A percentile compares a stretch with the other conserved stretches of the same genome.
Conservation (phyloP, 2,113 vertebrate species). For the Micronycteris hirsuta region DNA sequence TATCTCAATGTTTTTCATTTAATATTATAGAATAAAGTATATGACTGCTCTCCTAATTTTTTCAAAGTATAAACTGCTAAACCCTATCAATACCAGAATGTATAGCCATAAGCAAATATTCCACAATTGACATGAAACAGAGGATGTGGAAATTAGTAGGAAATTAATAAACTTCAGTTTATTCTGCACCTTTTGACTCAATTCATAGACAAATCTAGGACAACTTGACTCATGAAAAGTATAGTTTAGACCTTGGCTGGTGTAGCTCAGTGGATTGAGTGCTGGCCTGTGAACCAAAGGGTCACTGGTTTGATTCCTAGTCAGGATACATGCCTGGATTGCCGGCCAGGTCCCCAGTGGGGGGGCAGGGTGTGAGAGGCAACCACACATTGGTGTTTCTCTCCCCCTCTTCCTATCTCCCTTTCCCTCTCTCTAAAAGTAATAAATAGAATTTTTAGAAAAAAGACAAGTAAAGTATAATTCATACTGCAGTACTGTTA, state of each 20-base stretch:
- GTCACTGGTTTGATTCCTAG: no score
- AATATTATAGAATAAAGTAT: neutral
- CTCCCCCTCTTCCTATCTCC: no score
- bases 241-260: neutral
- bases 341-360: no score
- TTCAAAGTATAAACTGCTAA: neutral
- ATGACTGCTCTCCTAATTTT: neutral
- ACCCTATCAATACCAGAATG: neutral
- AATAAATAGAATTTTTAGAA: no score
- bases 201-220: neutral
- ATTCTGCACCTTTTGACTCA: neutral
- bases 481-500: neutral
- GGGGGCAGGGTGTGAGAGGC: no score
- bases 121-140: neutral
- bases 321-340: no score
- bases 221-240: neutral
- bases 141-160: neutral
- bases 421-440: no score
- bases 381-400: no score
- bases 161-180: neutral
- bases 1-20: neutral
- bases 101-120: neutral
- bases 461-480: neutral
- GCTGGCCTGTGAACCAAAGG: no score
- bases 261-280: no score